phyloP scores from a whole-genome alignment of 92 coral and sea anemone genomes.

The Anthopleura xanthogrammica region DNA sequence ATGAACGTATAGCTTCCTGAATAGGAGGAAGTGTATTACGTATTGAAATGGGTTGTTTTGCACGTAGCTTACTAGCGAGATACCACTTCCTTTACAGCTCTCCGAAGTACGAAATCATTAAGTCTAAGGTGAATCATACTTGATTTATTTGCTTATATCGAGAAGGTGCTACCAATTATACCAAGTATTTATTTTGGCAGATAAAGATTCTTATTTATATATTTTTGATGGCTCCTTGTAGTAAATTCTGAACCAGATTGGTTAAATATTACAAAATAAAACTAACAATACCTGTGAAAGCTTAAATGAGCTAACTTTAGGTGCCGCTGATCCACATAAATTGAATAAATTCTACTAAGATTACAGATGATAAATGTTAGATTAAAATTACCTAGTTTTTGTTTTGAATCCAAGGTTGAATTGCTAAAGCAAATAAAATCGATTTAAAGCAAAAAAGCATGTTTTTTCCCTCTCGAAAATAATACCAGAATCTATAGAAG shows the following conservation, averaged over 20 bases:
- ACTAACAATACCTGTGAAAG: not conserved
- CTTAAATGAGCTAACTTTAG: not conserved
- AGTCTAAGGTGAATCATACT: not conserved
- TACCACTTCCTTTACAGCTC: not conserved
- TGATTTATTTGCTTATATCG: not conserved
- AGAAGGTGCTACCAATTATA: not conserved
- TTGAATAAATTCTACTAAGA: not conserved
- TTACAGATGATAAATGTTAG: not conserved
- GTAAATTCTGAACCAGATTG: not conserved
- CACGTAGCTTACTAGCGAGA: not conserved
- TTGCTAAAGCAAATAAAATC: not conserved
- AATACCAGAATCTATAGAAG: not conserved
- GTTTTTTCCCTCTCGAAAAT: not conserved
- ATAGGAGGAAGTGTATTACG: not conserved
- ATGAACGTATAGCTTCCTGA: not conserved
- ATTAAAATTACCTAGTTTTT: not conserved
- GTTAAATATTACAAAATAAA: not conserved
- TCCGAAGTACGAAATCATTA: not conserved
- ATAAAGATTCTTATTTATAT: not conserved
- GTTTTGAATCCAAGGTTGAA: not conserved
- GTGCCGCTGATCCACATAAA: not conserved
- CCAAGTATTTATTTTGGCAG: not conserved
- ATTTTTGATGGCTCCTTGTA: not conserved
- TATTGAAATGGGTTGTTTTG: not conserved
- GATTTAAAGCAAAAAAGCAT: not conserved